These are phyloP conservation scores for Spodoptera littoralis DNA, from an alignment of 2,888 invertebrate species.

Conservation along the genomic window DNA sequence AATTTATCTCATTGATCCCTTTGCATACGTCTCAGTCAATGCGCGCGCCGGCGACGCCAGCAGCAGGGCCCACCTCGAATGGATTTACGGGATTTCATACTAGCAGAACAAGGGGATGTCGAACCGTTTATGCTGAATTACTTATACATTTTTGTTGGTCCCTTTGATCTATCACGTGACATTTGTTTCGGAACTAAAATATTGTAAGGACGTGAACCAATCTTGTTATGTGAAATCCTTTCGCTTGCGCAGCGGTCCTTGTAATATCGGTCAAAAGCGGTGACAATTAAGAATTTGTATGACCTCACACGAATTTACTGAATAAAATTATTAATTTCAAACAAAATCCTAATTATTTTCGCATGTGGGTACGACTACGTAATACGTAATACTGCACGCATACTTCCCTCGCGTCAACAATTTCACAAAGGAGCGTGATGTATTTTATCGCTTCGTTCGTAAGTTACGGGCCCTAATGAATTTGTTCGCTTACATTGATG, in stretches of 20 bases:
- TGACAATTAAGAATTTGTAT: too few species aligned
- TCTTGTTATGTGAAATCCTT: constrained; percentile 42
- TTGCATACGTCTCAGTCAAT: constrained; percentile 85
- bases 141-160: constrained; percentile 68
- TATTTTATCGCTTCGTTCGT: constrained; percentile 42
- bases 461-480: constrained; percentile 44
- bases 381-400: constrained; percentile 11
- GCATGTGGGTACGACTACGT: constrained; percentile 1
- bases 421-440: constrained; percentile 37
- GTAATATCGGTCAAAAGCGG: too few species aligned
- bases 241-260: constrained; percentile 16
- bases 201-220: constrained; percentile 56
- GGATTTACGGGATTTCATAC: constrained; percentile 76
- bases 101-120: constrained; percentile 70
- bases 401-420: constrained; percentile 23
- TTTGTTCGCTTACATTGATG: constrained; percentile 50
- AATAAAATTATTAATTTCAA: neutral
- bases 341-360: constrained; percentile 15
- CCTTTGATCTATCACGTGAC: constrained; percentile 67
- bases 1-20: constrained; percentile 86
- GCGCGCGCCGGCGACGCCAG: constrained; percentile 65
- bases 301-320: neutral
- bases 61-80: constrained; percentile 62
- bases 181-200: constrained; percentile 59
- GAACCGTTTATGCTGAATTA: constrained; percentile 72